A percentile compares a stretch with the other conserved stretches of the same genome.
These are phyloP conservation scores for Ladona fulva DNA, from an alignment of 1,140 invertebrate genomes.

Conservation along the genomic window DNA sequence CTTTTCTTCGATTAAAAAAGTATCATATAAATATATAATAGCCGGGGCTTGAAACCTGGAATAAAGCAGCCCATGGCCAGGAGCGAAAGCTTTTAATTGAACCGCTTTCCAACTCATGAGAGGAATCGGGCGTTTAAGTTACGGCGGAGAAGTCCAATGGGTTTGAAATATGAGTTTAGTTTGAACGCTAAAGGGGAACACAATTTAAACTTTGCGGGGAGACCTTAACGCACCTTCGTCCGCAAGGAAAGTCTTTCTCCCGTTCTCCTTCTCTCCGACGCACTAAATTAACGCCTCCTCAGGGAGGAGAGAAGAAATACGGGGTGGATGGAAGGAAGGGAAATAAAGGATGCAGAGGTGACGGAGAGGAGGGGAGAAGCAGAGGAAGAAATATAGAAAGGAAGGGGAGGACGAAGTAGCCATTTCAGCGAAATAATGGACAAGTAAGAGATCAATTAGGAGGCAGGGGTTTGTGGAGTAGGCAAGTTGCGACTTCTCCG, in stretches of 20 bases:
- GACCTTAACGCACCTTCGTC: not conserved
- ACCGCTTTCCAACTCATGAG: not conserved
- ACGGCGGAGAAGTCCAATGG: not conserved
- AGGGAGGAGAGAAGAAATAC: not conserved
- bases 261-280: not conserved
- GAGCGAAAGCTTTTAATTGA: not conserved
- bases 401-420: not conserved
- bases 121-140: not conserved
- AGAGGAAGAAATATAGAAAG: not conserved
- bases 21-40: too few relatives aligned
- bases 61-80: not conserved
- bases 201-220: conserved; percentile 9
- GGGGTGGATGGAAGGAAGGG: not conserved
- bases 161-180: conserved; percentile 3
- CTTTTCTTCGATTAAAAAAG: too few relatives aligned
- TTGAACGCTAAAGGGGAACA: not conserved
- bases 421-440: not conserved
- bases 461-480: too few relatives aligned
- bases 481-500: too few relatives aligned
- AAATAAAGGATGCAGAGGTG: not conserved
- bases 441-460: not conserved
- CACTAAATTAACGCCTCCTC: not conserved
- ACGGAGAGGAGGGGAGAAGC: too few relatives aligned
- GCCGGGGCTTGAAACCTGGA: too few relatives aligned
- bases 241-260: not conserved